Evolutionary conservation across 2,797 vertebrate genomes (phyloP).

Genomic region (Pampus argenteus): DNA sequence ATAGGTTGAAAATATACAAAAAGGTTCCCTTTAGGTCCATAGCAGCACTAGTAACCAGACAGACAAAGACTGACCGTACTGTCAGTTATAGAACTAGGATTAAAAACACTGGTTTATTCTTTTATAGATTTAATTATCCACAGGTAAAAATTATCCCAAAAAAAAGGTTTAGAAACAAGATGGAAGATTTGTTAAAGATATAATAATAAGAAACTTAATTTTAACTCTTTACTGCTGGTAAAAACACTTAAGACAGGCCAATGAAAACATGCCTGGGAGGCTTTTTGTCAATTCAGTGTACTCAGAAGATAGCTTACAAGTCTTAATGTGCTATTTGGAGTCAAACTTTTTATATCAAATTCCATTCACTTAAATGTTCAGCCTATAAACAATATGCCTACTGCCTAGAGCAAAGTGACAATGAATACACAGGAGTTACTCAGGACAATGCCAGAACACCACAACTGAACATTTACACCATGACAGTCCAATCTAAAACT

Average conservation of each 20-base stretch:
- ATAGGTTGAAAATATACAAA: slow-evolving; percentile 24
- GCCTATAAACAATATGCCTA: slow-evolving; percentile 30
- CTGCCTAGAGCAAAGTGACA: slow-evolving; percentile 51
- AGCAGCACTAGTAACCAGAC: slow-evolving; percentile 62
- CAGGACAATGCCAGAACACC: slow-evolving; percentile 10
- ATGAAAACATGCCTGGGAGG: slow-evolving; percentile 14
- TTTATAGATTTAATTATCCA: background rate
- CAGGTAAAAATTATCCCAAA: slow-evolving; percentile 7
- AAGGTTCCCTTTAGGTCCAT: slow-evolving; percentile 54
- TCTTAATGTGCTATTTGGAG: slow-evolving; percentile 30
- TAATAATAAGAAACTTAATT: slow-evolving; percentile 15
- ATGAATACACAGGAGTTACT: slow-evolving; percentile 16
- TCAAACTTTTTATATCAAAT: slow-evolving; percentile 50
- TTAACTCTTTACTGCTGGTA: slow-evolving; percentile 31
- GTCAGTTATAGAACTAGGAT: slow-evolving; percentile 18
- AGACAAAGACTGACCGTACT: slow-evolving; percentile 9
- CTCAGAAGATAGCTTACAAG: slow-evolving; percentile 11
- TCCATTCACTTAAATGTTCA: slow-evolving; percentile 35
- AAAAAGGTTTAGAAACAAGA: slow-evolving; percentile 4
- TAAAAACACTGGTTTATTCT: slow-evolving; percentile 17
- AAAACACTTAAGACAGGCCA: slow-evolving; percentile 17
- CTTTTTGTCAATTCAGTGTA: slow-evolving; percentile 18
- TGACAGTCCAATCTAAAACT: slow-evolving; percentile 48
- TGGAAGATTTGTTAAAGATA: slow-evolving; percentile 22
- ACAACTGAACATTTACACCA: slow-evolving; percentile 35